phyloP scores from a whole-genome alignment of 2,888 invertebrate genomes.

The Pardosa pseudoannulata region DNA sequence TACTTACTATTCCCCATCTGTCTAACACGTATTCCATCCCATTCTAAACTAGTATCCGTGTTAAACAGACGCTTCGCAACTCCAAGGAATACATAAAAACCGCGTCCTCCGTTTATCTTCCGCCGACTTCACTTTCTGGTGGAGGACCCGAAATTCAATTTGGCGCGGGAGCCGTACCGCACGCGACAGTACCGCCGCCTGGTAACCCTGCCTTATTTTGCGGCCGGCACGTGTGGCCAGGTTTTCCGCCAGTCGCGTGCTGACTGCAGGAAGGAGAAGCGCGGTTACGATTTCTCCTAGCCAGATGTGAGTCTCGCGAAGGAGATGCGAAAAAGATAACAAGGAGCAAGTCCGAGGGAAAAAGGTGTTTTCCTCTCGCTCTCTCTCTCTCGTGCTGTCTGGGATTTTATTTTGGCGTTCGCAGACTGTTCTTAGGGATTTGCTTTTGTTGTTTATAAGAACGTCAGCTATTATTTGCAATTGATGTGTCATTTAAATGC shows the following conservation, averaged over 20 bases:
- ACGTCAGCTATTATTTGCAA: too few species aligned
- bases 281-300: not conserved
- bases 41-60: too few species aligned
- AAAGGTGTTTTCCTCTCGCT: not conserved
- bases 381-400: not conserved
- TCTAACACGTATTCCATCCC: too few species aligned
- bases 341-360: slow-evolving; percentile 9
- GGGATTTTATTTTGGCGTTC: not conserved
- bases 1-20: too few species aligned
- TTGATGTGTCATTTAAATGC: too few species aligned
- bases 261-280: slow-evolving; percentile 43
- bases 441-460: not conserved
- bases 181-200: slow-evolving; percentile 30
- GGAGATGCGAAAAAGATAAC: slow-evolving; percentile 11
- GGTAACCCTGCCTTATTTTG: slow-evolving; percentile 65
- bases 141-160: not conserved
- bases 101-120: not conserved
- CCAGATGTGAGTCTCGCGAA: slow-evolving; percentile 10
- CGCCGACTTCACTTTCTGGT: not conserved
- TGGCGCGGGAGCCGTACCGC: not conserved
- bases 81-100: too few species aligned
- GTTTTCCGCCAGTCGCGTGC: slow-evolving; percentile 61
- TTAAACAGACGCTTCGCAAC: too few species aligned
- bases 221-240: slow-evolving; percentile 53
- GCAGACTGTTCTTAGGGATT: not conserved